Conservation (phyloP, 1,140 invertebrate species). For the Drosophila aff. region DNA sequence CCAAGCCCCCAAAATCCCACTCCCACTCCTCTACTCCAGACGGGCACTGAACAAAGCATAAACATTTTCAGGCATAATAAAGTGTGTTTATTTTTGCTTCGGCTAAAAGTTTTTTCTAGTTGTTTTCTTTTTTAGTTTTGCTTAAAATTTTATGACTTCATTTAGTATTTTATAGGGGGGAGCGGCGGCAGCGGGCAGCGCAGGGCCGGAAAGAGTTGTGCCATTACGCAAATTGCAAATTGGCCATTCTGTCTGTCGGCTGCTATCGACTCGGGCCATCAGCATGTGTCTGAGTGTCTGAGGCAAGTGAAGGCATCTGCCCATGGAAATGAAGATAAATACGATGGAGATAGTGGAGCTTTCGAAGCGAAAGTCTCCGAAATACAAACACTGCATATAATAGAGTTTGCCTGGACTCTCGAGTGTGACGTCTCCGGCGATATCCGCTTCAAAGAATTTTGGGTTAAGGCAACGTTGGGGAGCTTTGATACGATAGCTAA, state of each 20-base stretch:
- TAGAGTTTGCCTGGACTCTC: slow-evolving; percentile 13
- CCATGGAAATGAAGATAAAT: slow-evolving; percentile 47
- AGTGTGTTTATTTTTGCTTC: slow-evolving; percentile 69
- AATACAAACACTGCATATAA: slow-evolving; percentile 15
- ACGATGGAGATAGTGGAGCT: slow-evolving; percentile 24
- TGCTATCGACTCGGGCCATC: slow-evolving; percentile 53
- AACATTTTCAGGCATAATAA: slow-evolving; percentile 76
- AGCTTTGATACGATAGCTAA: neutral
- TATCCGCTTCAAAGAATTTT: neutral
- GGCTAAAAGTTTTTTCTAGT: slow-evolving; percentile 58
- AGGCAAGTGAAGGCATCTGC: slow-evolving; percentile 20
- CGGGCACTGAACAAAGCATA: slow-evolving; percentile 49
- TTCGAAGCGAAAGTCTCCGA: slow-evolving; percentile 8
- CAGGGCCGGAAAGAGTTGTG: slow-evolving; percentile 29
- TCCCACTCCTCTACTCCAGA: neutral
- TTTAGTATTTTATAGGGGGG: slow-evolving; percentile 48
- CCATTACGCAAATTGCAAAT: slow-evolving; percentile 73
- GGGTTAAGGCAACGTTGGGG: neutral
- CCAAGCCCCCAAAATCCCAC: neutral
- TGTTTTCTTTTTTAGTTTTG: slow-evolving; percentile 51
- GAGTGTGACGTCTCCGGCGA: neutral
- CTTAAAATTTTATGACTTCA: slow-evolving; percentile 75
- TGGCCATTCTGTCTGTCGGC: slow-evolving; percentile 59
- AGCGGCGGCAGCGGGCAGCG: neutral
- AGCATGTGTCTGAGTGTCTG: slow-evolving; percentile 43